Evolutionary conservation across 2,113 vertebrate genomes (phyloP).

Genomic region (Epinephelus fuscoguttatus): DNA sequence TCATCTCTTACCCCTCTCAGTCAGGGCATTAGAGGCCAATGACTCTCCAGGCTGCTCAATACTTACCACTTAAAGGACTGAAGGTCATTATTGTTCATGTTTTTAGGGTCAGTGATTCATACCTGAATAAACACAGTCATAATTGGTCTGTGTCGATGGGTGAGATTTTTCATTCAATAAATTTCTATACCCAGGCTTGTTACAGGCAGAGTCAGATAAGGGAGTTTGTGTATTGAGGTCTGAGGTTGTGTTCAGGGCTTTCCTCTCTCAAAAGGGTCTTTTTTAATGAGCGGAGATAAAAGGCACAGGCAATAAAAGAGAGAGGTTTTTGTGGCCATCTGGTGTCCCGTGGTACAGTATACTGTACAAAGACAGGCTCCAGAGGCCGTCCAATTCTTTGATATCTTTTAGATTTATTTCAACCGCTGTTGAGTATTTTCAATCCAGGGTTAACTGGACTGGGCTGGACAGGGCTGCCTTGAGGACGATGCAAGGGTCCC

Average conservation of each 20-base stretch:
- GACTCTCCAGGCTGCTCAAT: slow-evolving; percentile 54
- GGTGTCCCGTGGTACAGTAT: slow-evolving; percentile 27
- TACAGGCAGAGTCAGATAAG: slow-evolving; percentile 38
- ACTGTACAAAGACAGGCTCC: slow-evolving; percentile 37
- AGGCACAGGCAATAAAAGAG: slow-evolving; percentile 55
- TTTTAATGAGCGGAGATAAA: slow-evolving; percentile 74
- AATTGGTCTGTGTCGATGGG: neutral
- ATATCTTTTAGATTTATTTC: slow-evolving; percentile 30
- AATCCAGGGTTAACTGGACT: slow-evolving; percentile 43
- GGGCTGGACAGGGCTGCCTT: no score
- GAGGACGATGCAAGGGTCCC: neutral
- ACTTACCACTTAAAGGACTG: slow-evolving; percentile 55
- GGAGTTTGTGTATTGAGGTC: slow-evolving; percentile 41
- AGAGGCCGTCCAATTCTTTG: slow-evolving; percentile 43
- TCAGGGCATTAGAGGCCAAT: slow-evolving; percentile 40
- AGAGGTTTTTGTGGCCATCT: slow-evolving; percentile 48
- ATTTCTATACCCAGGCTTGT: slow-evolving; percentile 27
- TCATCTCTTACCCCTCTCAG: slow-evolving; percentile 39
- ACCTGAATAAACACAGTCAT: slow-evolving; percentile 41
- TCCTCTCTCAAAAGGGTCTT: slow-evolving; percentile 18
- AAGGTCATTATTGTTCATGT: slow-evolving; percentile 47
- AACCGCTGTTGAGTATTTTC: slow-evolving; percentile 26
- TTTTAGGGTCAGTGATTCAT: slow-evolving; percentile 56
- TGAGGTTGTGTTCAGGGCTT: slow-evolving; percentile 46
- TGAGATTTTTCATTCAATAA: slow-evolving; percentile 38